These are phyloP conservation scores for Cuculus canorus DNA, from an alignment of 2,797 vertebrate genomes.

Conservation along the genomic window DNA sequence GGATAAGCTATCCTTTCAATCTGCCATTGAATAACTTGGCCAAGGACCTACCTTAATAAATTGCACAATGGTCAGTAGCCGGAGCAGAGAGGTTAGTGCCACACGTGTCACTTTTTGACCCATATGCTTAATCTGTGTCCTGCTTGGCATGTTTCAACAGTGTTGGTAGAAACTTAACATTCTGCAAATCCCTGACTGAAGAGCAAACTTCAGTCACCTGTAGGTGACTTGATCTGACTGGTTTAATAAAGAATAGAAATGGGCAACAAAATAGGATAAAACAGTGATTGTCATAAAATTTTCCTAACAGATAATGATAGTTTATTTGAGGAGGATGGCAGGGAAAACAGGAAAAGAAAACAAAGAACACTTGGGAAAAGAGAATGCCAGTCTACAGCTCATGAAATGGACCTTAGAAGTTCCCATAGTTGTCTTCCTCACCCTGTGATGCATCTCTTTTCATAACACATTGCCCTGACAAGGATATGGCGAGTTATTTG, in stretches of 20 bases:
- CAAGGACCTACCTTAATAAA: not conserved
- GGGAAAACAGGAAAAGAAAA: not conserved
- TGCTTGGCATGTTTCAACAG: not conserved
- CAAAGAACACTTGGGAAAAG: not conserved
- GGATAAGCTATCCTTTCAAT: not conserved
- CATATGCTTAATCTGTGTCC: fast-evolving
- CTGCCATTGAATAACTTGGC: not conserved
- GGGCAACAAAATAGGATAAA: not conserved
- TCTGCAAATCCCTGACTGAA: not conserved
- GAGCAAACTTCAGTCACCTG: not conserved
- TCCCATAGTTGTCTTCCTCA: not conserved
- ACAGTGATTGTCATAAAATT: not conserved
- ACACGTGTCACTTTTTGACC: fast-evolving
- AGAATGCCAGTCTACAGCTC: not conserved
- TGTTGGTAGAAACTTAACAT: not conserved
- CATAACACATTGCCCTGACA: not conserved
- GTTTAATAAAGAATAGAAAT: not conserved
- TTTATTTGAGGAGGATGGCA: not conserved
- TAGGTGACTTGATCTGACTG: not conserved
- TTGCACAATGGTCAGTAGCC: not conserved
- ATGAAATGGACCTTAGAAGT: not conserved
- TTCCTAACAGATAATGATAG: not conserved
- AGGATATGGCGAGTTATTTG: not conserved
- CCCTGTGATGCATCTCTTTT: not conserved
- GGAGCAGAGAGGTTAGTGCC: not conserved